Evolutionary conservation across 1,140 invertebrate genomes (phyloP).

Genomic region (Nasonia longicornis): DNA sequence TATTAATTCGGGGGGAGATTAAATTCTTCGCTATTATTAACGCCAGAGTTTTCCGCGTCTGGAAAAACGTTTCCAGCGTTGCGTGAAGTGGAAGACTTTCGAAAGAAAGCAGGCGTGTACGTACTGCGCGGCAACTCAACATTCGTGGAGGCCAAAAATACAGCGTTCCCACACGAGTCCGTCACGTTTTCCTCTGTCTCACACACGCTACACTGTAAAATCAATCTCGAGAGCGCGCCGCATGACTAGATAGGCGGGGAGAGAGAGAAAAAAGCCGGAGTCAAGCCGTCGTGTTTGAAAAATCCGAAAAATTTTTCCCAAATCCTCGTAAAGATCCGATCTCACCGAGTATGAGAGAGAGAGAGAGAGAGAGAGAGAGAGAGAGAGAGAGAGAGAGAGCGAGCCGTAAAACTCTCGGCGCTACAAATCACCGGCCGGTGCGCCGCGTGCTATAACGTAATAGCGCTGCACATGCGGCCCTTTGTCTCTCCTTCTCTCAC

Average conservation of each 20-base stretch:
- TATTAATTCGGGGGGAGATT: not conserved
- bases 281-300: not conserved
- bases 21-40: not conserved
- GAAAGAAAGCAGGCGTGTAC: not conserved
- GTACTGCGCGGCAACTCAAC: no score
- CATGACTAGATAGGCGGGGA: not conserved
- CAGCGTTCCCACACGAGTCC: not conserved
- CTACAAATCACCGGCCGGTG: conserved; percentile 14
- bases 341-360: not conserved
- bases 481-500: conserved; percentile 4
- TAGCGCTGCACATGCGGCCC: not conserved
- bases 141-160: not conserved
- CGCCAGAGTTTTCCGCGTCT: no score
- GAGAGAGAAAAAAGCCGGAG: not conserved
- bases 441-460: conserved; percentile 19
- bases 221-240: not conserved
- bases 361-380: no score
- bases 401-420: not conserved
- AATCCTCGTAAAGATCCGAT: conserved; percentile 27
- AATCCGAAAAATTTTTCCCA: conserved; percentile 11
- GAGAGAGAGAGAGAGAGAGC: not conserved
- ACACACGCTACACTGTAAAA: not conserved
- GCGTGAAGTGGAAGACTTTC: not conserved
- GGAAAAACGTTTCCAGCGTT: no score
- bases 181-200: not conserved